Percentiles rank a stretch among this genome's conserved stretches.
Evolutionary conservation across 2,113 vertebrate species (phyloP).

Genomic region (Brachirus orientalis): DNA sequence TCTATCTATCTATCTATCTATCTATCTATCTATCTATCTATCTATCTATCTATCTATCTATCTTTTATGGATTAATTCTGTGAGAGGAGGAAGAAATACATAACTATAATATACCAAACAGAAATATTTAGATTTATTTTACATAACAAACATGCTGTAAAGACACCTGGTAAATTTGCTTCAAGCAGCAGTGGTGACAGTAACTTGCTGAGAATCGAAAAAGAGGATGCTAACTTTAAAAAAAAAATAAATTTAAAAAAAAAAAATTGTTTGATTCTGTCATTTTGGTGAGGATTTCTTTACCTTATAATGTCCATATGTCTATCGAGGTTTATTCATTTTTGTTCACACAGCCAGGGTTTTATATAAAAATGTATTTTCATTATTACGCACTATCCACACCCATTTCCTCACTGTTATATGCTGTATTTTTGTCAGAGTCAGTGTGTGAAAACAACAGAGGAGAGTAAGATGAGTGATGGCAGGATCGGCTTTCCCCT

Average conservation of each 20-base stretch:
- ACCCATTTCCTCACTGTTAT: background rate
- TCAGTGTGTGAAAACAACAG: background rate
- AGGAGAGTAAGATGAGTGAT: conserved; percentile 13
- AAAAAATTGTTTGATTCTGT: no score
- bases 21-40: no score
- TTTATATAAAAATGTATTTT: background rate
- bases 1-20: no score
- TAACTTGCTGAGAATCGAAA: no score
- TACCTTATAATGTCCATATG: background rate
- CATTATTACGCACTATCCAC: background rate
- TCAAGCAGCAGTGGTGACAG: background rate
- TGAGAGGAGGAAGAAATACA: no score
- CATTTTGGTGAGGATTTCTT: no score
- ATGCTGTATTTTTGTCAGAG: conserved; percentile 1
- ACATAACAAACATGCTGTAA: background rate
- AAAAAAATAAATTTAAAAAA: no score
- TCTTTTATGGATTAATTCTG: no score
- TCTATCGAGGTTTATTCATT: background rate
- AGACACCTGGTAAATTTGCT: background rate
- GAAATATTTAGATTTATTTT: background rate
- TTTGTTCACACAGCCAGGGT: no score
- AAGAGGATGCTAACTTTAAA: no score
- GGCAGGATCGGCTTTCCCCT: conserved; percentile 20
- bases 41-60: no score
- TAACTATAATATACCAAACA: background rate